These are phyloP conservation scores for Falco naumanni DNA, from an alignment of 2,797 vertebrate genomes.

Conservation along the genomic window DNA sequence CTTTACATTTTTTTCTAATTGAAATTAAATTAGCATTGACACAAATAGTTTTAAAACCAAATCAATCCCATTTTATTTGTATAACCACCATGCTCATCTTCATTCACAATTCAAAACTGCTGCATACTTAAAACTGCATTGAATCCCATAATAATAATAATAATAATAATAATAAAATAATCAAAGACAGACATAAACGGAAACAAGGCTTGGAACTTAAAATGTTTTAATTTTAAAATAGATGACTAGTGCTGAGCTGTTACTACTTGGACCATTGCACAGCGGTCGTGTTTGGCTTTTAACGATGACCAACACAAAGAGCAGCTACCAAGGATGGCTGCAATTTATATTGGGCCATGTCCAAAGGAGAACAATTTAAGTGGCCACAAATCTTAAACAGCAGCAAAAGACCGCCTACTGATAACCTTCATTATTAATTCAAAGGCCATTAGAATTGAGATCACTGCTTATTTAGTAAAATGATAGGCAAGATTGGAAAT, in stretches of 20 bases:
- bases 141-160: neutral
- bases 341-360: neutral
- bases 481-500: neutral
- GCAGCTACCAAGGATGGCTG: neutral
- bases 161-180: neutral
- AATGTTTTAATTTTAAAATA: neutral
- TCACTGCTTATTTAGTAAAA: neutral
- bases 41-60: neutral
- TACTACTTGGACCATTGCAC: neutral
- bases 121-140: neutral
- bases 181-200: neutral
- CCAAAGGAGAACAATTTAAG: neutral
- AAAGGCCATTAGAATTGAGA: neutral
- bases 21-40: neutral
- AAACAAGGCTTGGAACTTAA: neutral
- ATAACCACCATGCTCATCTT: neutral
- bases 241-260: neutral
- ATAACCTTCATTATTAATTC: constrained; percentile 10
- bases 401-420: neutral
- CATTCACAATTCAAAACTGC: neutral
- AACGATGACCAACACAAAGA: neutral
- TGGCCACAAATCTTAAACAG: neutral
- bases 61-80: neutral
- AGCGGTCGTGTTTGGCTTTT: neutral
- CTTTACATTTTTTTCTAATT: neutral